phyloP scores from a whole-genome alignment of 1,140 invertebrate genomes.

The Atopsyche davidsoni region DNA sequence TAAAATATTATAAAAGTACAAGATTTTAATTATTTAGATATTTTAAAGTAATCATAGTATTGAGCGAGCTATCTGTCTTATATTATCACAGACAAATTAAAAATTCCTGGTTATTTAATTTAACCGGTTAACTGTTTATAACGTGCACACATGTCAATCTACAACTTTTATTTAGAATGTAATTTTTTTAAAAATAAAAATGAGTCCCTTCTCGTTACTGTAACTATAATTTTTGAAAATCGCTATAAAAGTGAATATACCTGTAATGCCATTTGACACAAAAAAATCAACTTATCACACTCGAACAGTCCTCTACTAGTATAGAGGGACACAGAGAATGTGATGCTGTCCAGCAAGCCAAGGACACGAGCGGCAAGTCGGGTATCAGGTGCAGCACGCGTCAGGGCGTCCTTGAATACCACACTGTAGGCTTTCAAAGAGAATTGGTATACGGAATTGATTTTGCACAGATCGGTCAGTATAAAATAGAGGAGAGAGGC shows the following conservation, averaged over 20 bases:
- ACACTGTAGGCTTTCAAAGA: conserved; percentile 91
- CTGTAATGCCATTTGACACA: conserved; percentile 82
- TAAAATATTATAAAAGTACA: too few relatives aligned
- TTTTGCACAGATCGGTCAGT: conserved; percentile 86
- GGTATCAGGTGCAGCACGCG: conserved; percentile 61
- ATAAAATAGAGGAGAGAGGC: conserved; percentile 93
- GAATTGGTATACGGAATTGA: conserved; percentile 95
- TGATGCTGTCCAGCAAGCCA: conserved; percentile 83
- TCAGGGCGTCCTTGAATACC: conserved; percentile 85
- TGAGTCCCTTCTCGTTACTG: too few relatives aligned
- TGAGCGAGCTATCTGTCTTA: too few relatives aligned
- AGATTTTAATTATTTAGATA: too few relatives aligned
- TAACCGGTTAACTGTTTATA: too few relatives aligned
- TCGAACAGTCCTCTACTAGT: conserved; percentile 89
- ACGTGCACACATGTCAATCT: too few relatives aligned
- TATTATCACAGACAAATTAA: too few relatives aligned
- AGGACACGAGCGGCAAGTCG: conserved; percentile 64
- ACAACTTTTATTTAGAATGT: too few relatives aligned
- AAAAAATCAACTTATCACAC: conserved; percentile 86
- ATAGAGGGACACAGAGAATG: conserved; percentile 80
- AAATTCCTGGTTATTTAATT: too few relatives aligned
- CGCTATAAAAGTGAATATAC: conserved; percentile 45
- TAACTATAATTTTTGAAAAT: too few relatives aligned
- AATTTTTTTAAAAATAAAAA: too few relatives aligned
- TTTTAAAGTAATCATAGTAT: too few relatives aligned